phyloP scores from a whole-genome alignment of 1,140 invertebrate genomes.

The Drosophila cardini region DNA sequence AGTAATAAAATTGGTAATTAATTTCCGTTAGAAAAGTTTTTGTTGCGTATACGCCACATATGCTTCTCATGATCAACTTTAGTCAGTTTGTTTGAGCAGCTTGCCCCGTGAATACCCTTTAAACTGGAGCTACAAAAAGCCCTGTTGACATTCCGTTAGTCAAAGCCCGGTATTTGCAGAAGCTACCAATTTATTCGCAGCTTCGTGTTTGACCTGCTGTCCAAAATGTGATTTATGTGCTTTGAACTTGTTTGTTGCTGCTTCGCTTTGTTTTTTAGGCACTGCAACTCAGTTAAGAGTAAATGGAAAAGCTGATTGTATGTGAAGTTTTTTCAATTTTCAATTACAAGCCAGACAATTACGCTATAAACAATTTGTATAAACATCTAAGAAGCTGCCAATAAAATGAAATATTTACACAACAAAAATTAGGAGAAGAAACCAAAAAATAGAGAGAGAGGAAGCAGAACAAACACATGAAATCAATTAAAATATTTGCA shows the following conservation, averaged over 20 bases:
- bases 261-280: constrained; percentile 6
- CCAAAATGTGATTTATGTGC: constrained; percentile 23
- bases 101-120: constrained; percentile 4
- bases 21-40: neutral
- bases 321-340: neutral
- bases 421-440: neutral
- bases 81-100: too few relatives aligned
- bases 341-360: constrained; percentile 19
- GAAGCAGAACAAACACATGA: constrained; percentile 64
- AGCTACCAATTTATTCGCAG: neutral
- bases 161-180: constrained; percentile 5
- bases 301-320: neutral
- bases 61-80: neutral
- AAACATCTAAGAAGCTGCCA: constrained; percentile 57
- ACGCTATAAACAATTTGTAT: constrained; percentile 43
- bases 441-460: neutral
- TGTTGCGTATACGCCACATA: neutral
- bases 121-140: neutral
- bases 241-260: constrained; percentile 20
- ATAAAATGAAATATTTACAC: constrained; percentile 63
- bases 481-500: constrained; percentile 77
- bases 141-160: neutral
- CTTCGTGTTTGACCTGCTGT: neutral
- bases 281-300: neutral
- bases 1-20: neutral